Base-by-base conservation (phyloP, 30 jellyfish, hydroid and myxozoan genomes). In the Hydractinia echinata region DNA sequence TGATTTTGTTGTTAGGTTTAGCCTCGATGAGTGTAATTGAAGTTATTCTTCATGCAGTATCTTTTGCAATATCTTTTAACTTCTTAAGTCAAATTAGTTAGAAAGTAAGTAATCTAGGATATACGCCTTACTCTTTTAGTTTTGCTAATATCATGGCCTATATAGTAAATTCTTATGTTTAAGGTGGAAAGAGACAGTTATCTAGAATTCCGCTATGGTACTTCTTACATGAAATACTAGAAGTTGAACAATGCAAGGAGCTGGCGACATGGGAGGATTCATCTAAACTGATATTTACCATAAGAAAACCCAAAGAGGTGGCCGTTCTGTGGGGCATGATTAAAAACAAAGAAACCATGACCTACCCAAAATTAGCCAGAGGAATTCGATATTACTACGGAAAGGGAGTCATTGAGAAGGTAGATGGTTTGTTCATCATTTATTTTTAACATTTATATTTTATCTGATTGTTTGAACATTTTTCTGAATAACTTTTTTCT, bases 321-420 rank as follows among this genome's bases (percentile, higher is more conserved):
- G 86, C 86, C 6, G 53, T 19, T 13, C 18, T 78, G 14, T 78
- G 86, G 86, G 86, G 86, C 15, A 15, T 30, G 9, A 48, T 78
- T 81, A 78, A 78, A 61, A 58, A 61, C 86, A 55, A 61, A 55
- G 69, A 54, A 60, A 78, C 53, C n/a, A 78, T 78, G 86, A 78
- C 86, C 7, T 78, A 78, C 54, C 61, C 86, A 15, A 78, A 78
- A 55, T 81, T 78, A 14, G 86, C 86, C 16, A 54, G 86, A 11
- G 86, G 86, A 6, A 78, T 78, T 53, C 81, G 86, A 6, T 78
- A 78, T 55, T 78, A 78, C 50, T 78, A 78, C 60, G 86, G 86
- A 55, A 78, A 78, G 20, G 62, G 86, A 78, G 86, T 78, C 54
- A 78, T 78, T 60, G 86, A 78, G 50, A 78, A 78, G 86, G 86